Evolutionary conservation across 2,888 invertebrate genomes (phyloP).

Genomic region (Campopleginae sp.): DNA sequence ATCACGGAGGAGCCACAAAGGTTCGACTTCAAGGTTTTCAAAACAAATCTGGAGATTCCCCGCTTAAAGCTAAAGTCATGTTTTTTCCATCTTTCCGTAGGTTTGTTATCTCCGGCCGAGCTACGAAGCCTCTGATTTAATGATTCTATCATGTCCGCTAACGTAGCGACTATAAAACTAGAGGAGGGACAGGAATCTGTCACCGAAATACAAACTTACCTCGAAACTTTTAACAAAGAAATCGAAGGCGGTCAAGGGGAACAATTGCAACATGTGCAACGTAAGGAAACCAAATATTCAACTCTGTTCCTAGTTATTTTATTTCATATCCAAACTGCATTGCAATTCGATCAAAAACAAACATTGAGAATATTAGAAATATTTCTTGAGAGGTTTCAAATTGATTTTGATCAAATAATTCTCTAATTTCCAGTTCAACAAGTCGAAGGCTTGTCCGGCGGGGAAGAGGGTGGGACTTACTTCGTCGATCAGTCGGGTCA

Average conservation of each 20-base stretch:
- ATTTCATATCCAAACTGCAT: background rate
- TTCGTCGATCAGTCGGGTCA: constrained; percentile 93
- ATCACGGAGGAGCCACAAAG: background rate
- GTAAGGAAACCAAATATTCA: constrained; percentile 72
- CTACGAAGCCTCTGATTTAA: constrained; percentile 64
- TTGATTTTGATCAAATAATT: background rate
- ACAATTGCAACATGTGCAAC: constrained; percentile 82
- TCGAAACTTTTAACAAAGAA: constrained; percentile 93
- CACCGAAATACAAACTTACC: constrained; percentile 91
- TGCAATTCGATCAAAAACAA: background rate
- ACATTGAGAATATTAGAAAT: too few species aligned
- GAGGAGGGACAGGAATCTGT: constrained; percentile 85
- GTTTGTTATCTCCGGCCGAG: constrained; percentile 17
- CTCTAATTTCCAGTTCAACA: constrained; percentile 78
- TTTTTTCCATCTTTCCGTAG: constrained; percentile 47
- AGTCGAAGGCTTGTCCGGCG: constrained; percentile 84
- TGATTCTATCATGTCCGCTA: constrained; percentile 79
- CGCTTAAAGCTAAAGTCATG: background rate
- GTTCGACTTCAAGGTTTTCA: background rate
- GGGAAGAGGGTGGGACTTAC: constrained; percentile 89
- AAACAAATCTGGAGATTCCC: background rate
- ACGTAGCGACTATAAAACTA: constrained; percentile 81
- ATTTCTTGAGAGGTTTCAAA: too few species aligned
- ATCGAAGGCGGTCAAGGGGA: constrained; percentile 87
- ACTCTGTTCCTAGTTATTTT: background rate